Percentiles rank a stretch among this genome's conserved stretches.
phyloP scores from a whole-genome alignment of 2,113 vertebrate species.

The Erythrocercus mccallii region DNA sequence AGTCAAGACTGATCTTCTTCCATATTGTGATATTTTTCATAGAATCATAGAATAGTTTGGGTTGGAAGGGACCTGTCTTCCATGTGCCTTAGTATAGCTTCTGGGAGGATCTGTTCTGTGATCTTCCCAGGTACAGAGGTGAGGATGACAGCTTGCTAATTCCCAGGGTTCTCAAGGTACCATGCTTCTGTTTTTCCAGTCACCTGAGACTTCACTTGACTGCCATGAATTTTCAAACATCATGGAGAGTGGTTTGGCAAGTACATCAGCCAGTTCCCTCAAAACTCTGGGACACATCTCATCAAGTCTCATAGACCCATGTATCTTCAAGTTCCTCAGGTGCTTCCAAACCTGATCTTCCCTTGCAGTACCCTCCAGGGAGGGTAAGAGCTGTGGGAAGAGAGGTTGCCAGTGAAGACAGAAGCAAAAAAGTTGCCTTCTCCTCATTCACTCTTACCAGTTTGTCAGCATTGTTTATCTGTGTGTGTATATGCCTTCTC shows the following conservation, averaged over 20 bases:
- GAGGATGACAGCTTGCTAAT: background rate
- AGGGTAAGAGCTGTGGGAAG: background rate
- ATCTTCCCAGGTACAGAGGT: background rate
- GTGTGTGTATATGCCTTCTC: fast-evolving
- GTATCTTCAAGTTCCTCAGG: background rate
- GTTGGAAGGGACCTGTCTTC: background rate
- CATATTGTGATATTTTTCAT: background rate
- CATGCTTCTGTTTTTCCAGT: background rate
- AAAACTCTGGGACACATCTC: background rate
- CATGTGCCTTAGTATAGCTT: background rate
- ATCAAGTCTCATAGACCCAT: background rate
- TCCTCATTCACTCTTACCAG: background rate
- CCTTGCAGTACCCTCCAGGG: background rate
- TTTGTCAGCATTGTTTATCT: background rate
- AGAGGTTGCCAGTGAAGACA: background rate
- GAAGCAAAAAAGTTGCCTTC: background rate
- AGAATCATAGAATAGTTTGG: background rate
- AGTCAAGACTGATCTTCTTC: background rate
- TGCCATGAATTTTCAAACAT: background rate
- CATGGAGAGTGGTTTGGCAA: background rate
- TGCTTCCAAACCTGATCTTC: background rate
- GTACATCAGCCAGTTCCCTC: background rate
- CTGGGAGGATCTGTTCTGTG: background rate
- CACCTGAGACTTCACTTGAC: background rate
- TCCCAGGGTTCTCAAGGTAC: background rate